Base-by-base conservation (phyloP, 1,140 invertebrate species). In the Aphaenogaster floridana region DNA sequence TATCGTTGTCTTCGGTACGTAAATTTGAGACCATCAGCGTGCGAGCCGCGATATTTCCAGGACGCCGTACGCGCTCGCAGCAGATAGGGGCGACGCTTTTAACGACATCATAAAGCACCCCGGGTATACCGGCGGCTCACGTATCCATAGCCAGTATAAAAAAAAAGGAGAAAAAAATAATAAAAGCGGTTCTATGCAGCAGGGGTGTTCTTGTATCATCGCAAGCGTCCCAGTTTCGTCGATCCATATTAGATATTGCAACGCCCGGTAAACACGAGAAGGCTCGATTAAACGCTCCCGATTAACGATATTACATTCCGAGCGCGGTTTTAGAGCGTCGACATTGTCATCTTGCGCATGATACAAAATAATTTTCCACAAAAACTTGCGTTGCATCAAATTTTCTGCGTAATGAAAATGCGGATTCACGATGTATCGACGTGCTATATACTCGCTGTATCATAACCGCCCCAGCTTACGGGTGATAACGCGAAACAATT, bases 61-160 rank as follows among this genome's bases (percentile, higher is more conserved):
- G 17, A 0, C 42, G 13, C 68, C 39, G 54, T 74, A 50, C 28
- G 80, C 69, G 79, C 2, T 45, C 42, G 39, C 39, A 28, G 54
- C 42, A 48, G 54, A 83, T 74, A 83, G 52, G 9, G 66, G 9
- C 39, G 50, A 68, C n/a, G 54, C 57, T 84, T 84, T 84, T 84
- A 84, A 84, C 80, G 80, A 84, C 69, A 50, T 84, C 80, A 76
- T 84, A 84, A 84, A 84, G 80, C 71, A 76, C 28, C 54, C 11
- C 54, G 80, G 8, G 17, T 61, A 74, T 42, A 61, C 54, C 28
- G 45, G n/a, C 48, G 36, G 39, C 52, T 61, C 54, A 36, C 42
- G 42, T 84, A 83, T 72, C 54, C 52, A 17, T 48, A 61, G n/a
- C n/a, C n/a, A 48, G 42, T 74, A 28, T 28, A 50, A 50, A 76